Base-by-base conservation (phyloP, 2,797 vertebrate genomes). In the Limnodromus scolopaceus region DNA sequence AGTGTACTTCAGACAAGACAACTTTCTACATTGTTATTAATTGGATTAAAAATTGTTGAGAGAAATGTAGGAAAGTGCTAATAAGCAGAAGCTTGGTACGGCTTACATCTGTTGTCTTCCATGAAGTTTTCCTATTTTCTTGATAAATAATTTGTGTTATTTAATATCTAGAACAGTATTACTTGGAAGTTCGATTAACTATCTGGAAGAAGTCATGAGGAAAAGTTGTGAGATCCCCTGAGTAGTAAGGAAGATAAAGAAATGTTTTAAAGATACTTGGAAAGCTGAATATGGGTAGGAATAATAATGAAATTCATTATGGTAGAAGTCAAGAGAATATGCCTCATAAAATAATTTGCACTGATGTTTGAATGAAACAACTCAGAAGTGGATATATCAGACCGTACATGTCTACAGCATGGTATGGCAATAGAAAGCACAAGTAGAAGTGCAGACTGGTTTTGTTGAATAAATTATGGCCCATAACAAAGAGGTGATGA, bases 401-500 rank as follows among this genome's bases (percentile, higher is more conserved):
- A n/a, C 46, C 30, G 36, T 34, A 22, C 22, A 1, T 24, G 65
- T 41, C 32, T 70, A 15, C 23, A 39, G n/a, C 12, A 10, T 34
- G 39, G 14, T 45, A 28, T 22, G 27, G 46, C 38, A 55, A 3
- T 10, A 30, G 60, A 49, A 88, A 70, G 43, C 54, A 24, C 36
- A 39, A 43, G 24, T 7, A 75, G 63, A 22, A 53, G 30, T 24
- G 6, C 16, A 74, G 69, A 32, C 17, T 53, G 64, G 22, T 48
- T 75, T 81, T 87, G 4, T 38, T 65, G 24, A 41, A 45, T 55
- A 30, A 82, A 28, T 76, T 43, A 16, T 7, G n/a, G 68, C 25
- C 23, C 13, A 1, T 69, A 61, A 39, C 16, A 63, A 80, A 36
- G 34, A 1, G 0, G 4, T 48, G n/a, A 51, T 1, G 9, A 32